A percentile compares a stretch with the other conserved stretches of the same genome.
phyloP scores from a whole-genome alignment of 2,888 invertebrate species.

The Lasioglossum oenotherae region DNA sequence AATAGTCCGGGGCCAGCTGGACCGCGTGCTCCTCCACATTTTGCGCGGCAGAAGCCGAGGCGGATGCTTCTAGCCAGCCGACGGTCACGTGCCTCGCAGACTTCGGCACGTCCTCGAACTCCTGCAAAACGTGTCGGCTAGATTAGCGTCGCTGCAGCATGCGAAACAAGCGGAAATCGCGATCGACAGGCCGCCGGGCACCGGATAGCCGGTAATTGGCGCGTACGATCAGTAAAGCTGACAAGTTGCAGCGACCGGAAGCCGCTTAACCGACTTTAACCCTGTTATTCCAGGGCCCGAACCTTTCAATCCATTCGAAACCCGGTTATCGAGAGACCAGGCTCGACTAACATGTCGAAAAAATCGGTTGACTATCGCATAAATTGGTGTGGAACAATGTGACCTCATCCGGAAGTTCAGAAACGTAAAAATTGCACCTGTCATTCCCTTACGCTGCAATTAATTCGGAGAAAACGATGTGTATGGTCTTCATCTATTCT shows the following conservation, averaged over 20 bases:
- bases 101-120: constrained; percentile 69
- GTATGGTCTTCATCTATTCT: too few relatives aligned
- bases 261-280: constrained; percentile 56
- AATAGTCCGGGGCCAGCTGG: constrained; percentile 73
- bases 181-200: constrained; percentile 10
- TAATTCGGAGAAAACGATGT: too few relatives aligned
- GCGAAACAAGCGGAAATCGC: constrained; percentile 11
- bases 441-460: neutral
- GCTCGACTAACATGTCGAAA: neutral
- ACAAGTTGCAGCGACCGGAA: constrained; percentile 41
- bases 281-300: constrained; percentile 36
- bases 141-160: constrained; percentile 4
- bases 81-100: constrained; percentile 77
- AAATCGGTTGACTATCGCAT: neutral
- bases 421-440: too few relatives aligned
- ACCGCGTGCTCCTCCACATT: constrained; percentile 73
- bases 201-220: constrained; percentile 39
- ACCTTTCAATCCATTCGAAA: constrained; percentile 36
- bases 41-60: constrained; percentile 56
- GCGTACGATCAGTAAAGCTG: constrained; percentile 54
- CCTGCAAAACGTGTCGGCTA: constrained; percentile 61
- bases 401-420: too few relatives aligned
- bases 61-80: constrained; percentile 76
- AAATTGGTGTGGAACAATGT: neutral
- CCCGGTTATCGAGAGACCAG: neutral